A percentile compares a stretch with the other conserved stretches of the same genome.
Evolutionary conservation across 1,140 invertebrate species (phyloP).

Genomic region (Rhyzopertha dominica): DNA sequence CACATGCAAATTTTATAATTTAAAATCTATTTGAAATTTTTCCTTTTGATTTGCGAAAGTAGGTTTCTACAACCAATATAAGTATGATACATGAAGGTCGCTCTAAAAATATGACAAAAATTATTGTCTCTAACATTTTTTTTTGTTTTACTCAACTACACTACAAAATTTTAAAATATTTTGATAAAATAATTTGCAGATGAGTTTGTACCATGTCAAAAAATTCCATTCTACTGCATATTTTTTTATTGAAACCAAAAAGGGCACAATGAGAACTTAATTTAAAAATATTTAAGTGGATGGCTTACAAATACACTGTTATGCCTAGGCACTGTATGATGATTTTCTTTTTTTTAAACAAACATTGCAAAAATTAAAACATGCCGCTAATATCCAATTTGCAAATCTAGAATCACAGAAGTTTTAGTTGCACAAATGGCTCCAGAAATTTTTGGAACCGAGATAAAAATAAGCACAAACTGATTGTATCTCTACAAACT

Average conservation of each 20-base stretch:
- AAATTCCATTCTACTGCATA: no score
- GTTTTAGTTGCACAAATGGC: constrained; percentile 31
- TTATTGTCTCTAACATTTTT: no score
- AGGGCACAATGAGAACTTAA: constrained; percentile 29
- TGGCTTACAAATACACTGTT: constrained; percentile 40
- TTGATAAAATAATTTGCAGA: no score
- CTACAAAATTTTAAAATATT: no score
- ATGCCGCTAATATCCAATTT: constrained; percentile 31
- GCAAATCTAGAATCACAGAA: constrained; percentile 41
- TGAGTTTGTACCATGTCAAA: no score
- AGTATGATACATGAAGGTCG: no score
- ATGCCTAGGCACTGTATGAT: constrained; percentile 42
- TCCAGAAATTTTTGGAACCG: constrained; percentile 17
- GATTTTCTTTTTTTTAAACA: constrained; percentile 22
- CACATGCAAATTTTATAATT: no score
- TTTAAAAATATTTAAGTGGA: constrained; percentile 35
- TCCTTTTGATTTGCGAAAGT: no score
- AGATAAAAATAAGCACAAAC: constrained; percentile 13
- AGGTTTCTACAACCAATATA: no score
- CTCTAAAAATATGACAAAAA: no score
- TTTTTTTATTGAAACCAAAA: constrained; percentile 35
- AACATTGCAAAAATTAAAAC: constrained; percentile 26
- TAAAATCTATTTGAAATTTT: no score
- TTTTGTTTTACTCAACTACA: no score
- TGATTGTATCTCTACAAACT: constrained; percentile 20